Conservation (phyloP, 2,113 vertebrate species). For the Pomatorhinus ruficollis region DNA sequence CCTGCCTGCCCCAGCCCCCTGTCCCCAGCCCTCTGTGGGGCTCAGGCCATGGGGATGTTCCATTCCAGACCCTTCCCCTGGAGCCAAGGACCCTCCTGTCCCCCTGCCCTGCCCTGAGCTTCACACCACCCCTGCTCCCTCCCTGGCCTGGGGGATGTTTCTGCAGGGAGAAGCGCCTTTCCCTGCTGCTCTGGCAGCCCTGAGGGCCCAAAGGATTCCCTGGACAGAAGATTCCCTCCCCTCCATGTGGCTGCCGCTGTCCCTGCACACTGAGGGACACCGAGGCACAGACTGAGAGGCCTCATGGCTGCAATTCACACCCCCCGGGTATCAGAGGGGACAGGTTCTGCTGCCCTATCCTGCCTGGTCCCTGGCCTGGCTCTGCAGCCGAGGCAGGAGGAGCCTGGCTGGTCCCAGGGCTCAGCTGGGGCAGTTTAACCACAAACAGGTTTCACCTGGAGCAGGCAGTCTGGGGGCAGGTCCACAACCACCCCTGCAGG, state of each 20-base stretch:
- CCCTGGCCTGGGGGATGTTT: fast-evolving
- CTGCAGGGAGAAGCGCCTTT: background rate
- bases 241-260: fast-evolving
- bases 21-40: background rate
- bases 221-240: background rate
- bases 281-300: background rate
- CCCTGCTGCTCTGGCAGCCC: background rate
- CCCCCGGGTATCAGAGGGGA: fast-evolving
- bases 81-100: background rate
- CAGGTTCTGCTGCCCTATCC: background rate
- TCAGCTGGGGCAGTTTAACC: conserved; percentile 1
- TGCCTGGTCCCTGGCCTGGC: fast-evolving
- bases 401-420: fast-evolving
- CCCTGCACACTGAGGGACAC: background rate
- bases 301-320: fast-evolving
- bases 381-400: fast-evolving
- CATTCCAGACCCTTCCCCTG: background rate
- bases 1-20: background rate
- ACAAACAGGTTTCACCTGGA: conserved; percentile 29
- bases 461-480: background rate
- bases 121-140: background rate
- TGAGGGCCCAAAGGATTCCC: background rate
- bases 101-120: background rate
- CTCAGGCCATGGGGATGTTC: background rate
- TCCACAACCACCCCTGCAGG: fast-evolving